Conservation (phyloP, 2,113 vertebrate species). For the Engraulis encrasicolus region DNA sequence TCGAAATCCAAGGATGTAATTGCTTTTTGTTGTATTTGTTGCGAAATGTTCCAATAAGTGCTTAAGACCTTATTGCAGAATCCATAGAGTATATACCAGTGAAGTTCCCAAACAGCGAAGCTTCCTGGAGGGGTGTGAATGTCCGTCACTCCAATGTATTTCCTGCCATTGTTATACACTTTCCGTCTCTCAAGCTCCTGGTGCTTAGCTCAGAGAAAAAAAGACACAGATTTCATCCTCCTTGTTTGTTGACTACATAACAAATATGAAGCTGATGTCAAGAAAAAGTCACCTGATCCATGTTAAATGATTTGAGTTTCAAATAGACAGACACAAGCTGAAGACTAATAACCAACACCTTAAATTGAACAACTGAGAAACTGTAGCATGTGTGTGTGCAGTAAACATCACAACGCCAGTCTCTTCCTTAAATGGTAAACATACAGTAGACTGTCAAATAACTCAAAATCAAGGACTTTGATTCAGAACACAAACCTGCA, state of each 20-base stretch:
- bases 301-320: background rate
- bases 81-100: background rate
- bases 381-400: background rate
- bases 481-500: slow-evolving; percentile 13
- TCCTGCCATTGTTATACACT: slow-evolving; percentile 4
- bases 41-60: background rate
- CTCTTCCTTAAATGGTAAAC: background rate
- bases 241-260: background rate
- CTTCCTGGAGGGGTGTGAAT: background rate
- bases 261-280: too few relatives aligned
- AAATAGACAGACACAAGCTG: background rate
- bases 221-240: background rate
- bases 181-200: background rate
- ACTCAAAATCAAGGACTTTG: slow-evolving; percentile 64
- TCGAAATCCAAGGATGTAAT: too few relatives aligned
- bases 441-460: slow-evolving; percentile 47
- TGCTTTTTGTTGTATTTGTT: too few relatives aligned
- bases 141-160: slow-evolving; percentile 2
- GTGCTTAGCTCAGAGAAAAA: background rate
- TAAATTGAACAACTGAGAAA: too few relatives aligned
- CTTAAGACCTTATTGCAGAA: background rate
- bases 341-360: too few relatives aligned
- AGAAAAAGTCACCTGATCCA: background rate
- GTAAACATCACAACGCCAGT: background rate
- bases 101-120: background rate